A percentile compares a stretch with the other conserved stretches of the same genome.
phyloP scores from a whole-genome alignment of 2,797 vertebrate genomes.

The Hyperoplus immaculatus region DNA sequence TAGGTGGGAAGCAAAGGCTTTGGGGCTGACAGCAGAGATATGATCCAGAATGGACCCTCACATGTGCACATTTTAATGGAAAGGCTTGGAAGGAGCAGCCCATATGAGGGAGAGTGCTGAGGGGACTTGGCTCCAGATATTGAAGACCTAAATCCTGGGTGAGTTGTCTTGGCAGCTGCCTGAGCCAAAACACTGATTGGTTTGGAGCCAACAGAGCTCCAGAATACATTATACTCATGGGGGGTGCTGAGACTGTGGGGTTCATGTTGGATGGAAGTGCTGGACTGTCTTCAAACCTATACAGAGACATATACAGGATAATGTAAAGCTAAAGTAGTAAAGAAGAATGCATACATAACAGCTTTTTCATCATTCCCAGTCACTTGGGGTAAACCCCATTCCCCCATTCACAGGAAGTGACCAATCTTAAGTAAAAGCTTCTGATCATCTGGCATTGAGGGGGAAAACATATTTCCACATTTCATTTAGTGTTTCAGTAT shows the following conservation, averaged over 20 bases:
- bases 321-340: not conserved
- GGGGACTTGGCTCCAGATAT: conserved; percentile 52
- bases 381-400: not conserved
- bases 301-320: conserved; percentile 7
- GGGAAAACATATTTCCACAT: not conserved
- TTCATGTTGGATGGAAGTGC: conserved; percentile 34
- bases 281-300: not conserved
- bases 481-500: not conserved
- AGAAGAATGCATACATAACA: not conserved
- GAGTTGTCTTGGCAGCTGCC: conserved; percentile 52
- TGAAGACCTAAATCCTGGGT: conserved; percentile 68
- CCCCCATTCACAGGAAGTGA: not conserved
- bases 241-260: conserved; percentile 23
- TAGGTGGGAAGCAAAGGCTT: conserved; percentile 3
- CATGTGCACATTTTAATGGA: conserved; percentile 41
- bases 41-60: conserved; percentile 51
- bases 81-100: conserved; percentile 38
- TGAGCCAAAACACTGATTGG: conserved; percentile 54
- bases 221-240: conserved; percentile 5
- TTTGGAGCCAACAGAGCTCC: conserved; percentile 32
- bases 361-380: not conserved
- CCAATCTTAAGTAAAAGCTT: not conserved
- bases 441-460: not conserved
- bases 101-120: conserved; percentile 54
- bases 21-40: conserved; percentile 31